Evolutionary conservation across 2,888 invertebrate genomes (phyloP), one percentile per base, ranked within the genome.

Genomic region (Chalcosyrphus nemorum): DNA sequence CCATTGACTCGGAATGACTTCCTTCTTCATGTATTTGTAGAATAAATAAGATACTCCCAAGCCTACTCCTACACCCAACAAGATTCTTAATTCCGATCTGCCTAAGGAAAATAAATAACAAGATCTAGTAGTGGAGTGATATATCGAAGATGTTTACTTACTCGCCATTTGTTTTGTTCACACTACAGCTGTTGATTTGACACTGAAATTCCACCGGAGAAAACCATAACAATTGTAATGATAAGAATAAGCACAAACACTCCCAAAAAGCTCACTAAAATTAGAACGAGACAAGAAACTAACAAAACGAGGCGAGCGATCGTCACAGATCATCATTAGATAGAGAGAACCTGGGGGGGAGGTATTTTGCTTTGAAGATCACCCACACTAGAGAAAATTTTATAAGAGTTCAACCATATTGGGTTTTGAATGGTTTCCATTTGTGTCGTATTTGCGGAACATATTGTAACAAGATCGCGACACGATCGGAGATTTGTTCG

Each of bases 1-100:
- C 90, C 90, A 91, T 74, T 89, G 89, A n/a, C 90, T 17, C 0
- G 90, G 90, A 81, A 89, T 88, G 0, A 85, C 15, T 74, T 90
- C 90, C 1, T 88, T 87, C 24, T 88, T 88, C 1, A 86, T 61
- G 29, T 87, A 87, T 13, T 88, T 89, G 43, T 88, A 89, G 7
- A 87, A 86, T 9, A 87, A 68, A 56, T 88, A 90, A 0, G 88
- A 87, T 1, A 89, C 61, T 7, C 90, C 87, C 1, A 88, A 15
- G 2, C 89, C 87, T 0, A 88, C 29, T 0, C 89, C 89, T 7
- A 88, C 21, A 57, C 88, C 52, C 2, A 54, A 0, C 43, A 80
- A 38, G 0, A 84, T 0, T 45, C 17, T 68, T 1, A 45, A 29
- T 11, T 70, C 50, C 1, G 59, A 19, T 4, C 41, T 19, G 27